Evolutionary conservation across 1,140 invertebrate species (phyloP).

Genomic region (Andricus grossulariae): DNA sequence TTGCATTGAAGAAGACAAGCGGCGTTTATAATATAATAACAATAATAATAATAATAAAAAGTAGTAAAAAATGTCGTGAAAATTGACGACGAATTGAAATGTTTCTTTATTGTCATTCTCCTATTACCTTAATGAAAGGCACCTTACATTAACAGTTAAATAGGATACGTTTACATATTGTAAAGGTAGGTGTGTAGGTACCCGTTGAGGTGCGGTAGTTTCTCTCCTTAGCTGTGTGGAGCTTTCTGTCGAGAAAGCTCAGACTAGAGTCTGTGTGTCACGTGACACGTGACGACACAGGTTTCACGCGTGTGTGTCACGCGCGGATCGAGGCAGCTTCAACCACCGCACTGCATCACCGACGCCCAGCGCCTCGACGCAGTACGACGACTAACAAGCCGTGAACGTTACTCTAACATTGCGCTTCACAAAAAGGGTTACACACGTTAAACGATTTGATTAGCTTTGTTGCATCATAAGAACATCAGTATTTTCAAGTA

Average conservation of each 20-base stretch:
- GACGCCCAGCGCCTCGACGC: slow-evolving; percentile 74
- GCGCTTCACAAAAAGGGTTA: slow-evolving; percentile 67
- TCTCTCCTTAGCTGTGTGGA: slow-evolving; percentile 72
- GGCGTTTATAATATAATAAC: too few species aligned
- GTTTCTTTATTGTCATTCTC: not conserved
- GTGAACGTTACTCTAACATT: slow-evolving; percentile 65
- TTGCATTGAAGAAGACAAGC: not conserved
- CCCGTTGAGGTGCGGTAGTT: slow-evolving; percentile 73
- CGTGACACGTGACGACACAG: slow-evolving; percentile 68
- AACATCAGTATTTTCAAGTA: slow-evolving; percentile 43
- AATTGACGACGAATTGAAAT: slow-evolving; percentile 12
- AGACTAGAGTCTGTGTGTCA: slow-evolving; percentile 68
- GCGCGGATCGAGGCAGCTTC: slow-evolving; percentile 70
- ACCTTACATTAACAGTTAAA: slow-evolving; percentile 42
- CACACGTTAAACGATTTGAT: slow-evolving; percentile 57
- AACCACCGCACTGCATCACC: slow-evolving; percentile 76
- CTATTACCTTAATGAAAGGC: slow-evolving; percentile 39
- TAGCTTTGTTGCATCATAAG: slow-evolving; percentile 42
- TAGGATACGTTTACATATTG: slow-evolving; percentile 56
- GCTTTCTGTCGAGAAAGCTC: slow-evolving; percentile 71
- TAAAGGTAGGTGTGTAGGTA: slow-evolving; percentile 74
- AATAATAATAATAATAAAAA: not conserved
- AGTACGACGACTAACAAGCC: slow-evolving; percentile 76
- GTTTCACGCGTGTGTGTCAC: slow-evolving; percentile 62
- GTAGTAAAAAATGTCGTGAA: not conserved